Percentiles rank a stretch among this genome's conserved stretches.
phyloP scores from a whole-genome alignment of 2,888 invertebrate genomes.

The Caenorhabditis doughertyi region DNA sequence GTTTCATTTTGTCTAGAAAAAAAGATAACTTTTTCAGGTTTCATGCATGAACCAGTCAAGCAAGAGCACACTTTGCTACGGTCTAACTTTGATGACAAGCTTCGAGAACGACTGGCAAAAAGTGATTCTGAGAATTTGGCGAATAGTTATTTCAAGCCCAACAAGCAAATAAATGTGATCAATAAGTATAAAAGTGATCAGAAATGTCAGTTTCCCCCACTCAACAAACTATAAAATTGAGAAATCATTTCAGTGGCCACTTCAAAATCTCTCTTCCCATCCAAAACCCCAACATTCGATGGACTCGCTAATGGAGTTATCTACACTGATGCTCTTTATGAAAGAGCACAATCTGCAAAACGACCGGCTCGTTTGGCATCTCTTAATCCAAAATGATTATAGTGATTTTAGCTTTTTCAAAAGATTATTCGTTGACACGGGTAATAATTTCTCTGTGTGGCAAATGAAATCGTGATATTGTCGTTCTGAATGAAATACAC shows the following conservation, averaged over 20 bases:
- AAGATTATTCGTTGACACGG: conserved; percentile 5
- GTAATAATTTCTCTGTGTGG: conserved; percentile 11
- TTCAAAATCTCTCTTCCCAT: conserved; percentile 71
- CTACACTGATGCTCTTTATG: conserved; percentile 79
- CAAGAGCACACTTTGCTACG: conserved; percentile 37
- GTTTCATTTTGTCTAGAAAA: neutral
- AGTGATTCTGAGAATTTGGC: conserved; percentile 87
- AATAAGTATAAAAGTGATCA: conserved; percentile 85
- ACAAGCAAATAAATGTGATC: conserved; percentile 86
- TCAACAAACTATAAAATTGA: neutral
- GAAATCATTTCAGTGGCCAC: conserved; percentile 27
- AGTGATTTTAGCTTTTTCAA: neutral
- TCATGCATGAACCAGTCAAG: conserved; percentile 24
- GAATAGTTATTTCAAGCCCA: conserved; percentile 88
- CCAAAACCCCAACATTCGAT: conserved; percentile 74
- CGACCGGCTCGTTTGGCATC: conserved; percentile 69
- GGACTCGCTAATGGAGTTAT: conserved; percentile 81
- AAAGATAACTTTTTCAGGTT: conserved; percentile 42
- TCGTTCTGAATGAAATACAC: no score
- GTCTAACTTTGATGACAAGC: conserved; percentile 72
- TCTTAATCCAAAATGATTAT: conserved; percentile 47
- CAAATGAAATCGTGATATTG: neutral
- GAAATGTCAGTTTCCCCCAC: conserved; percentile 17
- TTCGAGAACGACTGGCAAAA: conserved; percentile 83
- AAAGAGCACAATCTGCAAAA: conserved; percentile 60